Evolutionary conservation across 2,797 vertebrate genomes (phyloP).

Genomic region (Xenops minutus): DNA sequence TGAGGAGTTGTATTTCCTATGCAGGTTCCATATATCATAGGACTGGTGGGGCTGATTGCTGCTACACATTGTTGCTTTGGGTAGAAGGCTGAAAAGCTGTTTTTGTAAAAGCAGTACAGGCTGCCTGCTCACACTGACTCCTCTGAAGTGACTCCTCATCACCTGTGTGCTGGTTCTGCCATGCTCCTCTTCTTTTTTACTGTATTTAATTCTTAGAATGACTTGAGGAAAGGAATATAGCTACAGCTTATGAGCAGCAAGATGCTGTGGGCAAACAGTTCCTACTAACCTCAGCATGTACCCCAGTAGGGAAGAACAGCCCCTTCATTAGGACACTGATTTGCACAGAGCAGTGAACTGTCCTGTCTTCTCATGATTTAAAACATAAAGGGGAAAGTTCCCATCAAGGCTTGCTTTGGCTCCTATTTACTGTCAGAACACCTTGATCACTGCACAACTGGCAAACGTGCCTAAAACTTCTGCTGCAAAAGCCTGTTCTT

Average conservation of each 20-base stretch:
- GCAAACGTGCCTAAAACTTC: background rate
- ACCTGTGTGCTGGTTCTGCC: background rate
- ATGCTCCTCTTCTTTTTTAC: background rate
- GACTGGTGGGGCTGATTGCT: background rate
- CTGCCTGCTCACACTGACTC: background rate
- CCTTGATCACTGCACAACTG: background rate
- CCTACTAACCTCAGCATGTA: background rate
- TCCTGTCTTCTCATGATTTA: background rate
- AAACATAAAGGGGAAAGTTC: background rate
- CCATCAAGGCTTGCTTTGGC: background rate
- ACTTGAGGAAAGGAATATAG: background rate
- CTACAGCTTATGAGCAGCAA: background rate
- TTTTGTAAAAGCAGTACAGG: fast-evolving
- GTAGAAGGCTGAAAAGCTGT: background rate
- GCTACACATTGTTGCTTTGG: background rate
- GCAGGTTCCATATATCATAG: background rate
- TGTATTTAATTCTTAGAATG: background rate
- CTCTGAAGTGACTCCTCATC: background rate
- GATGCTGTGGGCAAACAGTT: background rate
- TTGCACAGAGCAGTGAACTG: background rate
- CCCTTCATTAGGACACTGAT: background rate
- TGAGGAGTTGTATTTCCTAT: background rate
- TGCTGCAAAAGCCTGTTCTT: background rate
- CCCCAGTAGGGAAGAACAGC: background rate
- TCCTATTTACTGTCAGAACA: background rate